A percentile compares a stretch with the other conserved stretches of the same genome.
These are phyloP conservation scores for Calliphora vicina DNA, from an alignment of 1,140 invertebrate species.

Conservation along the genomic window DNA sequence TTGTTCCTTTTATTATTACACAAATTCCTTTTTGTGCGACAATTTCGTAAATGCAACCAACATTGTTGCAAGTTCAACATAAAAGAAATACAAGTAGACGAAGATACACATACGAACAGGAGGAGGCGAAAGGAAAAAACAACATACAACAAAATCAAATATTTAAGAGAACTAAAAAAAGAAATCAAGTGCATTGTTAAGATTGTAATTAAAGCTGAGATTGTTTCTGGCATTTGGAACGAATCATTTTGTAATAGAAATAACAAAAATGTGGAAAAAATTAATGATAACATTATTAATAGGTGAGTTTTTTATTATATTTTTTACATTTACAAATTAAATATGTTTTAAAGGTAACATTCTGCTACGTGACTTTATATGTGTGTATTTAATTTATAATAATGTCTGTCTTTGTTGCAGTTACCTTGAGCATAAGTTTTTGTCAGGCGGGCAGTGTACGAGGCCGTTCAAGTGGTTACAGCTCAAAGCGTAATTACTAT, in stretches of 20 bases:
- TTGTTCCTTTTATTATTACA: neutral
- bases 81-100: neutral
- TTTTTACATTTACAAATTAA: neutral
- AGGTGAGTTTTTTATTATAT: neutral
- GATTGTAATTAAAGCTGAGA: neutral
- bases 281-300: neutral
- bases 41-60: too few species aligned
- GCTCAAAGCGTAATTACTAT: constrained; percentile 34
- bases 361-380: neutral
- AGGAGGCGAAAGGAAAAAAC: neutral
- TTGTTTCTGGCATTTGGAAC: neutral
- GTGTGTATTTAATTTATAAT: neutral
- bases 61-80: constrained; percentile 4
- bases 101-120: neutral
- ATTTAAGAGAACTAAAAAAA: neutral
- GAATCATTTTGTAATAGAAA: neutral
- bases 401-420: neutral
- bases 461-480: neutral
- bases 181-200: constrained; percentile 6
- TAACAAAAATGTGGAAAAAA: constrained; percentile 15
- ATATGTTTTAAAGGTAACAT: neutral
- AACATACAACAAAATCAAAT: neutral
- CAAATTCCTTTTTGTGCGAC: neutral
- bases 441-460: constrained; percentile 18
- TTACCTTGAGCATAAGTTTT: constrained; percentile 21